phyloP scores from a whole-genome alignment of 2,888 invertebrate genomes.

The Melikaiella ostensackeni region DNA sequence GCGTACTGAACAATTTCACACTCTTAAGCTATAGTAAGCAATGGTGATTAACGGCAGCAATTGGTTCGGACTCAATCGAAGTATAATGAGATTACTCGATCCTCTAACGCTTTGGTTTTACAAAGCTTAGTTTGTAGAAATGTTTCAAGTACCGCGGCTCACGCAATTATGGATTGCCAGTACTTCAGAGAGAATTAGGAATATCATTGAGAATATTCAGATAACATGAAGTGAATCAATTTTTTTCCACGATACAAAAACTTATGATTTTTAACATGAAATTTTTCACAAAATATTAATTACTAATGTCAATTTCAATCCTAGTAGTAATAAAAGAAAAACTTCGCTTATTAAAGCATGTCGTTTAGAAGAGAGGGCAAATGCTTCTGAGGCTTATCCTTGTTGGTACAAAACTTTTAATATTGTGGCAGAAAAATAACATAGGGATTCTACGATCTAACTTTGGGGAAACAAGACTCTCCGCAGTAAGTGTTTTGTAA shows the following conservation, averaged over 20 bases:
- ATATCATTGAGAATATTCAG: neutral
- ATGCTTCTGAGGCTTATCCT: neutral
- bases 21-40: neutral
- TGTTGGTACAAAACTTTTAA: slow-evolving; percentile 3
- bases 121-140: neutral
- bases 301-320: too few relatives aligned
- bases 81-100: slow-evolving; percentile 12
- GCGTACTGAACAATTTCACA: neutral
- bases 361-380: neutral
- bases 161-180: neutral
- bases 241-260: neutral
- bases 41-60: neutral
- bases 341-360: slow-evolving; percentile 18
- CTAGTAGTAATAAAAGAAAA: neutral
- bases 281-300: neutral
- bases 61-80: slow-evolving; percentile 9
- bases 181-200: neutral
- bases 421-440: neutral
- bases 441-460: neutral
- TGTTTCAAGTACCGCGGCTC: neutral
- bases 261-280: neutral
- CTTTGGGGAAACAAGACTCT: neutral
- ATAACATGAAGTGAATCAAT: neutral
- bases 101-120: neutral
- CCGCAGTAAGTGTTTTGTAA: neutral